A percentile compares a stretch with the other conserved stretches of the same genome.
Evolutionary conservation across 2,888 invertebrate species (phyloP).

Genomic region (Allolobophora icterica): DNA sequence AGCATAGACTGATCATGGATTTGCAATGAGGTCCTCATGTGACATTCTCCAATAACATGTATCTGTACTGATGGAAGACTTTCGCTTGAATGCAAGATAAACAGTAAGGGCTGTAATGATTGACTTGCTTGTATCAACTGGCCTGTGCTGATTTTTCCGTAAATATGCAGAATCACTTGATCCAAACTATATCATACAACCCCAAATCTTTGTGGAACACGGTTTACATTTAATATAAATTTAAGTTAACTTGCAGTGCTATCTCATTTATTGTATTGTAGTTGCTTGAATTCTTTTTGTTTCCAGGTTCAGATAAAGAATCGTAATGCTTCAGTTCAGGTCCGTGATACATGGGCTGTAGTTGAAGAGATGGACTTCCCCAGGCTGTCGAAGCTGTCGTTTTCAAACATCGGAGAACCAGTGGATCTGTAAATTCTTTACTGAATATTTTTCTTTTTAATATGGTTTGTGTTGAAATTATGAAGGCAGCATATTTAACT

Average conservation of each 20-base stretch:
- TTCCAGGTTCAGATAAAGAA: conserved; percentile 81
- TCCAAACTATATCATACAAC: not conserved
- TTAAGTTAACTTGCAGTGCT: not conserved
- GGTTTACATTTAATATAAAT: not conserved
- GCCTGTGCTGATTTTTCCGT: not conserved
- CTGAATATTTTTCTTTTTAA: not conserved
- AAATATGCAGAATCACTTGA: not conserved
- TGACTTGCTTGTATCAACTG: not conserved
- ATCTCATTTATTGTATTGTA: not conserved
- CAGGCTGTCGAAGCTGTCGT: conserved; percentile 85
- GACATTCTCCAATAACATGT: not conserved
- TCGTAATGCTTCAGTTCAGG: conserved; percentile 93
- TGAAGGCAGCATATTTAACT: not conserved
- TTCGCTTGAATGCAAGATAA: not conserved
- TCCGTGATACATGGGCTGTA: conserved; percentile 92
- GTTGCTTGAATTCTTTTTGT: not conserved
- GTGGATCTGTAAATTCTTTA: conserved; percentile 70
- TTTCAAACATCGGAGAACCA: conserved; percentile 86
- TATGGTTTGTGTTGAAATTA: not conserved
- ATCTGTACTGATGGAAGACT: not conserved
- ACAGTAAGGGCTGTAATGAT: not conserved
- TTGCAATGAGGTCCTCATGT: not conserved
- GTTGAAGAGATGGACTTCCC: conserved; percentile 97
- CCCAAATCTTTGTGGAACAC: not conserved
- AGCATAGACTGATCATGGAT: not conserved